Evolutionary conservation across 2,888 invertebrate species (phyloP).

Genomic region (Tenthredo mesomela): DNA sequence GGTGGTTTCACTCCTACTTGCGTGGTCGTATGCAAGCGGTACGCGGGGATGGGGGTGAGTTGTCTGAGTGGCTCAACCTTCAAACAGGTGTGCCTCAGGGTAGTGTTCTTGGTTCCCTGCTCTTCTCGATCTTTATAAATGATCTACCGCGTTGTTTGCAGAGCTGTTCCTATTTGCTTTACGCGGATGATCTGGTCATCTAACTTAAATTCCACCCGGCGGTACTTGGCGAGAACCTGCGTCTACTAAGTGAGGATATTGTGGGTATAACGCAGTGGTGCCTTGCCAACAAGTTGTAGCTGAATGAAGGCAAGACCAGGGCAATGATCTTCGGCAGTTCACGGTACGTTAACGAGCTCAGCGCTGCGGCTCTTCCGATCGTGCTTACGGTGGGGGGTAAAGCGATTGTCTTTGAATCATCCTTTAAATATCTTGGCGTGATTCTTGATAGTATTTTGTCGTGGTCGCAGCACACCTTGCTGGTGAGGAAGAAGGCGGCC

Average conservation of each 20-base stretch:
- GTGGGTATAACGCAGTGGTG: background rate
- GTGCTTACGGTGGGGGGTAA: background rate
- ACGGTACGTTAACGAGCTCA: background rate
- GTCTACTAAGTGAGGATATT: slow-evolving; percentile 3
- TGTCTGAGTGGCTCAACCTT: slow-evolving; percentile 7
- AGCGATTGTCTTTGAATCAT: background rate
- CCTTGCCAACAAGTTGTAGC: background rate
- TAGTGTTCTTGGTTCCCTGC: slow-evolving; percentile 45
- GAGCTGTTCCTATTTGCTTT: background rate
- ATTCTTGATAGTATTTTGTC: slow-evolving; percentile 40
- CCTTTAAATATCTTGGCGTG: slow-evolving; percentile 40
- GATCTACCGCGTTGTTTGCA: background rate
- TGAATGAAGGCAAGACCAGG: slow-evolving; percentile 31
- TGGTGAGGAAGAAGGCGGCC: background rate
- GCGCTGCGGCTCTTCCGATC: background rate
- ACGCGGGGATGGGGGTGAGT: background rate
- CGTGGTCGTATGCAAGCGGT: slow-evolving; percentile 23
- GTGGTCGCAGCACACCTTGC: background rate
- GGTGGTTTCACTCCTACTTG: slow-evolving; percentile 20
- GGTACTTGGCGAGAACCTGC: background rate
- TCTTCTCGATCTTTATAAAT: slow-evolving; percentile 48
- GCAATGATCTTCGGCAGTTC: slow-evolving; percentile 30
- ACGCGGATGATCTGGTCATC: slow-evolving; percentile 37
- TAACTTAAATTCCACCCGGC: background rate
- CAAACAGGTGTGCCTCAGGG: slow-evolving; percentile 41